These are phyloP conservation scores for Lytechinus pictus DNA, from an alignment of 35 echinoderm and acorn worm genomes.

Conservation along the genomic window DNA sequence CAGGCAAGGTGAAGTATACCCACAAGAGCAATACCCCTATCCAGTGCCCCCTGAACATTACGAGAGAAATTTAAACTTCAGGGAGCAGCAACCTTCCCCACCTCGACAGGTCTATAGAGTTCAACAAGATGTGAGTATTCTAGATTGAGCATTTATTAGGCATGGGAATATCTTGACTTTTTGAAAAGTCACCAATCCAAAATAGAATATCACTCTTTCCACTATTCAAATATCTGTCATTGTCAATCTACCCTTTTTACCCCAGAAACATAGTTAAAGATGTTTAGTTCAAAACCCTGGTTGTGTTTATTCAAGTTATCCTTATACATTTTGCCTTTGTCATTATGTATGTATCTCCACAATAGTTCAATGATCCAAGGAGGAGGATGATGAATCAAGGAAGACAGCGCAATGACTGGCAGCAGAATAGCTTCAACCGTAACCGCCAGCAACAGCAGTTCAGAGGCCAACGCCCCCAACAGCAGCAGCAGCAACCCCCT, in stretches of 20 bases:
- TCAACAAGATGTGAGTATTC: constrained; percentile 32
- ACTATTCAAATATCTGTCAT: no score
- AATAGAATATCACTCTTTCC: no score
- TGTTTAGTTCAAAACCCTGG: no score
- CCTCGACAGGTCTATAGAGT: constrained; percentile 34
- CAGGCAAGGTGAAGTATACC: constrained; percentile 26
- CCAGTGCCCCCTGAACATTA: constrained; percentile 27
- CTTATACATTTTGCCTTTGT: no score
- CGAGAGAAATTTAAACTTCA: background rate
- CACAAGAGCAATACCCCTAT: constrained; percentile 36
- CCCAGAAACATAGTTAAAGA: no score
- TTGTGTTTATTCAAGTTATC: no score
- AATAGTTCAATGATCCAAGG: constrained; percentile 47
- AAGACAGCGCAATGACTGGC: background rate
- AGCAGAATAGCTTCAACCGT: constrained; percentile 30
- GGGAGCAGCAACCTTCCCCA: constrained; percentile 38
- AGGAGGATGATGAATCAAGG: constrained; percentile 45
- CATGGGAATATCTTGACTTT: no score
- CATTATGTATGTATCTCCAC: background rate
- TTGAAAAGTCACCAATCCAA: no score
- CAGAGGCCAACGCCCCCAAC: constrained; percentile 16
- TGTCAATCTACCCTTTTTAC: no score
- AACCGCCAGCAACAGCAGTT: constrained; percentile 32
- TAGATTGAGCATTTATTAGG: no score
- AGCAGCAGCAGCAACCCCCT: constrained; percentile 28